Evolutionary conservation across 2,888 invertebrate genomes (phyloP), one percentile per base, ranked within the genome.

Genomic region (Xestia ashworthii): DNA sequence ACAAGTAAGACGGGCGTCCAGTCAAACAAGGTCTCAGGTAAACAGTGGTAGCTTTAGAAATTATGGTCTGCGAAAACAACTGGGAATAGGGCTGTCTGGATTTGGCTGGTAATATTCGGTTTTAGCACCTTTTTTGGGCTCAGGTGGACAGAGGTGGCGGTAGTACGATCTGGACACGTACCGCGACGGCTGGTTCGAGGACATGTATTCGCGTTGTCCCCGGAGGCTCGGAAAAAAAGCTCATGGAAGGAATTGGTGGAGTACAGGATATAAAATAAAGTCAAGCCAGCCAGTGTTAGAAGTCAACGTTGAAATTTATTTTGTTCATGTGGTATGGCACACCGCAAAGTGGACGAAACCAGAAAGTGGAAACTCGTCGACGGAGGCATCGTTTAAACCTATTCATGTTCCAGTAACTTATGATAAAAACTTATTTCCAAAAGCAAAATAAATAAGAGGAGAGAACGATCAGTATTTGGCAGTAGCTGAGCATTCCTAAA

Each of bases 1-100:
- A 91, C 89, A 91, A 90, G 82, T 67, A 83, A 86, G 87, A 50
- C 72, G 74, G 74, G 82, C 76, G 80, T 76, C 89, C 89, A 90
- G 58, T 46, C 25, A 82, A 87, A 81, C 67, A 25, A 77, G 90
- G 89, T 44, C 93, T 83, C 75, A 74, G 80, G 82, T 87, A 83
- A 82, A 83, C 75, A 85, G 19, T 64, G 60, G 46, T 60, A 80
- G 68, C 50, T 69, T 70, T 70, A 79, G 69, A 75, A 82, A 76
- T 82, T 74, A 80, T 72, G 82, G 77, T 75, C 65, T 75, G 71
- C 76, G 80, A 72, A 55, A 83, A 62, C 44, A 78, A 68, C 41
- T 9, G 11, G 11, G 8, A 11, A 53, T 41, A 82, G 38, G 60
- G 19, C 14, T 82, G 32, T 0, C 32, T 14, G n/a, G 19, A 22